phyloP scores from a whole-genome alignment of 2,113 vertebrate genomes.

The Micronycteris hirsuta region DNA sequence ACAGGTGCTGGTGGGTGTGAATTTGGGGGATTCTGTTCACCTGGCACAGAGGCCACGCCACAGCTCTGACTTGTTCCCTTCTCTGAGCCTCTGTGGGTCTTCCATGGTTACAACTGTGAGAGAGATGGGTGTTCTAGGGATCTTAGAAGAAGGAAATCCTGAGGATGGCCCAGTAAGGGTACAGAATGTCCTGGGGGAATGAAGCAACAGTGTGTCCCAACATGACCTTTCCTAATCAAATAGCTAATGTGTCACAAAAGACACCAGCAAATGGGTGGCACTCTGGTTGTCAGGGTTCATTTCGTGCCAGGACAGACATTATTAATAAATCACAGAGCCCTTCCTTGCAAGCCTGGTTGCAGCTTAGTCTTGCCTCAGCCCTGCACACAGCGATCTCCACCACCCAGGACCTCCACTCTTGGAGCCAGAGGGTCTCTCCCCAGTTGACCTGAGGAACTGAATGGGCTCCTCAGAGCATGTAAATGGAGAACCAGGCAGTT shows the following conservation, averaged over 20 bases:
- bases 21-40: neutral
- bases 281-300: neutral
- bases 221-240: neutral
- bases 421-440: neutral
- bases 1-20: neutral
- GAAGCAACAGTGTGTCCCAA: neutral
- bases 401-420: neutral
- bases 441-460: neutral
- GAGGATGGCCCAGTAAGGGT: neutral
- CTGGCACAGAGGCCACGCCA: neutral
- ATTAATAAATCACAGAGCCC: neutral
- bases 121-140: neutral
- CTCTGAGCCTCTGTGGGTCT: neutral
- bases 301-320: neutral
- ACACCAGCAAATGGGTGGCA: neutral
- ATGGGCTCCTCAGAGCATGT: neutral
- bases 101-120: neutral
- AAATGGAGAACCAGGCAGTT: neutral
- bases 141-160: neutral
- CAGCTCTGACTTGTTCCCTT: neutral
- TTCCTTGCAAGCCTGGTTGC: neutral
- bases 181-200: neutral
- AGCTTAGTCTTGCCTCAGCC: neutral
- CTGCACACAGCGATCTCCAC: neutral
- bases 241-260: neutral